Base-by-base conservation (phyloP, 2,113 vertebrate species). In the Campylomormyrus tamandua region DNA sequence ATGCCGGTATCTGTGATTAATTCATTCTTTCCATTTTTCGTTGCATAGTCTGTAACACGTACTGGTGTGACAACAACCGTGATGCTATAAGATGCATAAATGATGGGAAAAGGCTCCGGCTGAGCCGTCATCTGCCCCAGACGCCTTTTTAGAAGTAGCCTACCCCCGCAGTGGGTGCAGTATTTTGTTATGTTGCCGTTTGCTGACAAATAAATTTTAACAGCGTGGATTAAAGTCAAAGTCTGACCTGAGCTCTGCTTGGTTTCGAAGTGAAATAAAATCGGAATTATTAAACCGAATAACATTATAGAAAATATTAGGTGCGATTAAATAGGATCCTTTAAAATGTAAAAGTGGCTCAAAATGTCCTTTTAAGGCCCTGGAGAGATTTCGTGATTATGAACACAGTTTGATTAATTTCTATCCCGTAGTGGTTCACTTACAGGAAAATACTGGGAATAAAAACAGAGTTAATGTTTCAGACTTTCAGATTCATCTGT, bases 1-100 rank as follows among this genome's bases (percentile, higher is more conserved):
- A 94, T 96, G 96, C 95, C 94, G 95, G 94, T 94, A 94, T 95
- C 92, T 90, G 94, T 93, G 94, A 95, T 94, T 94, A 95, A 95
- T 93, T 88, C 92, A 84, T 92, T 84, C 39, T 92, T 93, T 94
- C 93, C 93, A 93, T 94, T 93, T 88, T 92, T 91, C 74, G 49
- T 87, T 90, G 89, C 80, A 24, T 70, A 91, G 92, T 93, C 89
- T 92, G 91, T 62, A 27, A 45, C 53, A 66, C 19, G 42, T 91
- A 74, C n/a, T 87, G 49, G 31, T 62, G 42, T 62, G 53, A 19
- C 45, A 39, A 84, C 45, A 21, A 84, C 3, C 42, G 45, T 84
- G 83, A 84, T 84, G 45, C 39, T 46, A 84, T 46, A 46, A 84
- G 39, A n/a, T 19, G 91, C 88, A 80, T 58, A 17, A 89, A 87